These are phyloP conservation scores for Wasmannia auropunctata DNA, from an alignment of 1,140 invertebrate species.

Conservation along the genomic window DNA sequence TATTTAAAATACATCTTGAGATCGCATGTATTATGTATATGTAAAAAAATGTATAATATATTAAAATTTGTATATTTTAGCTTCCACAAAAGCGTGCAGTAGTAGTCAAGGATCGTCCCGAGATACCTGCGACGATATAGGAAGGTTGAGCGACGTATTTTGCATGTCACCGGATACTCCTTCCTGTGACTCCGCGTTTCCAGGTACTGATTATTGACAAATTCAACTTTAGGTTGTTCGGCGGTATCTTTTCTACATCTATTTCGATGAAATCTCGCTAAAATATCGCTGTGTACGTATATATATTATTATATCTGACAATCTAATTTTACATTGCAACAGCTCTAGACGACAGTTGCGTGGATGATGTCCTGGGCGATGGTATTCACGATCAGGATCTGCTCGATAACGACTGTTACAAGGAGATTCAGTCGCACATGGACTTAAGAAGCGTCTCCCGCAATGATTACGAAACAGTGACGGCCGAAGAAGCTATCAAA, in stretches of 20 bases:
- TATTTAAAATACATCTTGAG: not conserved
- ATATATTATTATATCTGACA: too few species aligned
- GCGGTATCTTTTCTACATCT: not conserved
- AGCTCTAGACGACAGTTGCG: constrained; percentile 83
- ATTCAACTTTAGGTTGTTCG: not conserved
- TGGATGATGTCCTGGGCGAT: constrained; percentile 85
- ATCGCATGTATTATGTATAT: too few species aligned
- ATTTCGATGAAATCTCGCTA: not conserved
- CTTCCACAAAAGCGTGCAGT: constrained; percentile 71
- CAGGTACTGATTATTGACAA: constrained; percentile 70
- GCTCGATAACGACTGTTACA: constrained; percentile 83
- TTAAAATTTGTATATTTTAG: constrained; percentile 56
- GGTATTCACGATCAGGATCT: constrained; percentile 83
- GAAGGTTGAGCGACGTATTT: constrained; percentile 76
- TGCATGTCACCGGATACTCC: constrained; percentile 83
- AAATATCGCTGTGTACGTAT: not conserved
- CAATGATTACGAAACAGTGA: constrained; percentile 70
- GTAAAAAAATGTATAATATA: too few species aligned
- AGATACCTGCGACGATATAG: constrained; percentile 75
- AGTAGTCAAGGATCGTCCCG: constrained; percentile 75
- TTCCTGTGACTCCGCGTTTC: constrained; percentile 82
- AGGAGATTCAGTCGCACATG: constrained; percentile 80
- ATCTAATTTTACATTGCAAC: not conserved
- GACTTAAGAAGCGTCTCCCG: constrained; percentile 74
- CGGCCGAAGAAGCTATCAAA: constrained; percentile 82